Base-by-base conservation (phyloP, 1,140 invertebrate genomes). In the Stenopsyche tienmushanensis region DNA sequence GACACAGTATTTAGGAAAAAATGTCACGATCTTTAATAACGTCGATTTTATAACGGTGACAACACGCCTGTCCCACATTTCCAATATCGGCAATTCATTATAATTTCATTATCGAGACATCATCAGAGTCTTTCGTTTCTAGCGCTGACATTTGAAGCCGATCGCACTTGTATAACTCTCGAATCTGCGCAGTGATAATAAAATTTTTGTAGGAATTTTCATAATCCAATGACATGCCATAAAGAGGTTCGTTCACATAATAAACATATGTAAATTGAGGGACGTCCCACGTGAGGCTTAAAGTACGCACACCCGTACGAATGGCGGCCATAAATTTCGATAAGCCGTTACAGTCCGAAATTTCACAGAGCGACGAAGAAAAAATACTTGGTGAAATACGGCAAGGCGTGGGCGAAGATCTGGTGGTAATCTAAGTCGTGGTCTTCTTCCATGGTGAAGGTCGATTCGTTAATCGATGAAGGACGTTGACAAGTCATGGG, bases 291-390 rank as follows among this genome's bases (percentile, higher is more conserved):
- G 54, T 57, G 54, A 41, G 39, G 29, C 5, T 7, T 34, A 34
- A 57, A 29, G 26, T 18, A n/a, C n/a, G 54, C 54, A 41, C 34
- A 5, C 3, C 3, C 29, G 54, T 29, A 57, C 54, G 34, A 57
- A 57, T 57, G 54, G 57, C 57, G 34, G 23, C 42, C 57, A 47
- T 60, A 60, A 60, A 60, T 60, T 47, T 45, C 41, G 57, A 60
- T 60, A 60, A 60, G 57, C 57, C 57, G 57, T 60, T 60, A 60
- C 57, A 42, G 42, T 17, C 54, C 54, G 39, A 57, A 57, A 57
- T 57, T 21, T 42, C 54, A 57, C 39, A 41, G 15, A 41, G 18
- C 54, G 49, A 50, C 5, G 50, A 23, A 53, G 49, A 50, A 26
- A 53, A 49, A 26, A 24, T 13, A 53, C 10, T 17, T n/a, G 50